phyloP scores from a whole-genome alignment of 2,888 invertebrate genomes.

The Therioaphis trifolii region DNA sequence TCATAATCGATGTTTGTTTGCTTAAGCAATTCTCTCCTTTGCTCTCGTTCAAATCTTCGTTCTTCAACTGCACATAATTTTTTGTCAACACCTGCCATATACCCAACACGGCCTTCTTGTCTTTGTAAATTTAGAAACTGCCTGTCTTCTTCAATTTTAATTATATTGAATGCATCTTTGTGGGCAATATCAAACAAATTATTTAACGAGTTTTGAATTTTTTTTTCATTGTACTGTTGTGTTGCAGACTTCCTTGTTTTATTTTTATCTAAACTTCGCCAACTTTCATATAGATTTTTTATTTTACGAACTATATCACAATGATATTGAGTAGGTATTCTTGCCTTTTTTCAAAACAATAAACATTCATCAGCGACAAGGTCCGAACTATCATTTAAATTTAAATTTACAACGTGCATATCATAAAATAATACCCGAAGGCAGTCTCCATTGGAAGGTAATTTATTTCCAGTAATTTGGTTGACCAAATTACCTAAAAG shows the following conservation, averaged over 20 bases:
- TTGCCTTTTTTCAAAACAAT: conserved; percentile 15
- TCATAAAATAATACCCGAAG: conserved; percentile 12
- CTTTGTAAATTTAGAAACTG: not conserved
- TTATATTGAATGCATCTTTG: no score
- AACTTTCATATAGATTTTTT: no score
- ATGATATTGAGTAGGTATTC: conserved; percentile 29
- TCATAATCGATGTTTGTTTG: not conserved
- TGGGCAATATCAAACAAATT: no score
- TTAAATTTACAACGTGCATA: conserved; percentile 7
- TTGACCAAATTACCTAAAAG: not conserved
- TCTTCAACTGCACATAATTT: no score
- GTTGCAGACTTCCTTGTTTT: no score
- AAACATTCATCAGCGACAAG: conserved; percentile 14
- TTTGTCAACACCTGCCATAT: not conserved
- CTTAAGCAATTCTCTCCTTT: not conserved
- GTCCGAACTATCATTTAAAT: not conserved
- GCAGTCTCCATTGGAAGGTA: conserved; percentile 1
- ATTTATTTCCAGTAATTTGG: conserved; percentile 18
- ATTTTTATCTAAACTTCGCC: no score
- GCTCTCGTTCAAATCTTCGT: no score
- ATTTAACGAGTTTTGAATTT: not conserved
- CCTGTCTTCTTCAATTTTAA: no score
- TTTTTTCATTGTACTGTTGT: no score
- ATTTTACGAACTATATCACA: not conserved
- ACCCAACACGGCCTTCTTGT: not conserved